Base-by-base conservation (phyloP, 2,113 vertebrate species). In the Erpornis zantholeuca region DNA sequence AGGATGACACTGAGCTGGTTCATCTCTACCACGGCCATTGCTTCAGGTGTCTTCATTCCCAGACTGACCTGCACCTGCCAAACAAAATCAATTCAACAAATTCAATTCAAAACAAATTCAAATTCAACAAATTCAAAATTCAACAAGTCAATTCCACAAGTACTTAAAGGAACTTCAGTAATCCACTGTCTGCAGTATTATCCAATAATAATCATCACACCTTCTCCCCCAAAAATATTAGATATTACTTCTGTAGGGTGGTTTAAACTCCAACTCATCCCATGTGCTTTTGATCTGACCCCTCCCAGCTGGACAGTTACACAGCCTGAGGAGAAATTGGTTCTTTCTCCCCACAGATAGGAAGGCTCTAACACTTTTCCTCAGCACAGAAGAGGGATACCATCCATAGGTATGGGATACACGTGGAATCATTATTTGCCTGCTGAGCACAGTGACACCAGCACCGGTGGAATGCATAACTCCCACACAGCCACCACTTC, bases 401-500 rank as follows among this genome's bases (percentile, higher is more conserved):
- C 22, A 7, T 23, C 18, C 9, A 15, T 0, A 54, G 25, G 22
- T 29, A 35, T 40, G 60, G 76, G 33, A 50, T 29, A 16, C 15
- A 38, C 0, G 3, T 5, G 7, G 45, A 90, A 57, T 19, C 2
- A 0, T 24, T 12, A 16, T 38, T 50, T 65, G 33, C 18, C 38
- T 69, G 24, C 64, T 75, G 36, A 44, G 33, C 23, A 18, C 57
- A 60, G 31, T 3, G 31, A 15, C 49, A 76, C 10, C 49, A 27
- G 33, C 44, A 16, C 14, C 1, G 1, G 7, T 19, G 33, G 54
- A 45, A 71, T 47, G 11, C 11, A 0, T 3, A 45, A 28, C 28
- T 72, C n/a, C n/a, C 36, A 57, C 33, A 21, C 9, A 54, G 15
- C 20, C 35, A 66, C 42, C 4, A 2, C 57, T 64, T 11, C 66